phyloP scores from a whole-genome alignment of 1,140 invertebrate species.

The Psix sp. region DNA sequence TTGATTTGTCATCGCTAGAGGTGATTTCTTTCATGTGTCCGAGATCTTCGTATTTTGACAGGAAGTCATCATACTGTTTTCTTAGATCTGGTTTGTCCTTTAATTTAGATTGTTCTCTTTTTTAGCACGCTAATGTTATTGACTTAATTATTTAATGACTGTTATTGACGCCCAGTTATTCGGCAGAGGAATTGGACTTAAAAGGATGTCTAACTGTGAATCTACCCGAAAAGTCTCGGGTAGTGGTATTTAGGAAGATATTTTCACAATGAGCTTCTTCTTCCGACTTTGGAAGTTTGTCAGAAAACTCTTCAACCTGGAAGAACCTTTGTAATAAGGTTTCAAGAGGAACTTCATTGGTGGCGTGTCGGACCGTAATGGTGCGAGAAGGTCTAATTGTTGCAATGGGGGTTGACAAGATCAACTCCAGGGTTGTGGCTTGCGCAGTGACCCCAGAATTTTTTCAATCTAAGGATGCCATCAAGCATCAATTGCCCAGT shows the following conservation, averaged over 20 bases:
- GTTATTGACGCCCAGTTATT: neutral
- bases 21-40: slow-evolving; percentile 1
- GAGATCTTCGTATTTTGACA: neutral
- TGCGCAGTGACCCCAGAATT: neutral
- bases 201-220: neutral
- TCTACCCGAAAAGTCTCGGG: neutral
- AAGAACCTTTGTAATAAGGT: neutral
- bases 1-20: neutral
- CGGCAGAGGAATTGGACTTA: neutral
- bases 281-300: neutral
- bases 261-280: neutral
- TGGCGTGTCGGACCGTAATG: neutral
- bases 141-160: neutral
- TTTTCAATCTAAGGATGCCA: neutral
- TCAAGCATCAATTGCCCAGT: neutral
- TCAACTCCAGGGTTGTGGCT: neutral
- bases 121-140: neutral
- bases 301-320: neutral
- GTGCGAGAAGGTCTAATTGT: neutral
- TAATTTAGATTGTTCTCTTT: neutral
- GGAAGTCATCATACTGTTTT: neutral
- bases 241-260: neutral
- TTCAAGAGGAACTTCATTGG: too few relatives aligned
- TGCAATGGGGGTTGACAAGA: neutral
- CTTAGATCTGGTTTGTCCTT: neutral